A percentile compares a stretch with the other conserved stretches of the same genome.
These are phyloP conservation scores for Phymatocera aterrima DNA, from an alignment of 2,888 invertebrate genomes.

Conservation along the genomic window DNA sequence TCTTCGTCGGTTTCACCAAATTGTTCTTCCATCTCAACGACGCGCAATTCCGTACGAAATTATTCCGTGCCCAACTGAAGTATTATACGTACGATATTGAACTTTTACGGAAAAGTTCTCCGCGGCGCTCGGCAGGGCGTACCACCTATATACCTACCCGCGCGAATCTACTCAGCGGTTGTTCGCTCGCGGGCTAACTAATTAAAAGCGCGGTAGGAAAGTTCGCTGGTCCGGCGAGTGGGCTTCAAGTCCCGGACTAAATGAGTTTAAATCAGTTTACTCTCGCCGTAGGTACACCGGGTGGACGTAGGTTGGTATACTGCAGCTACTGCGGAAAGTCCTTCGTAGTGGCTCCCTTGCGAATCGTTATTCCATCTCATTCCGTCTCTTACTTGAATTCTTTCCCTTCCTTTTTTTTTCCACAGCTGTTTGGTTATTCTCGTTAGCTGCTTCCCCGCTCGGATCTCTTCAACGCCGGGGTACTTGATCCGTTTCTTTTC, in stretches of 20 bases:
- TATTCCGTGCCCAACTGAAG: no score
- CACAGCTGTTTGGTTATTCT: background rate
- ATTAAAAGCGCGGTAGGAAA: slow-evolving; percentile 73
- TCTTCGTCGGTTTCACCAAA: no score
- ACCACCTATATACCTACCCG: no score
- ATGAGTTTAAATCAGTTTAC: slow-evolving; percentile 75
- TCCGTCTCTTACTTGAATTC: slow-evolving; percentile 51
- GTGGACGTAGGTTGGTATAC: no score
- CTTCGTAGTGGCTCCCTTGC: slow-evolving; percentile 72
- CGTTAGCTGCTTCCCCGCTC: background rate
- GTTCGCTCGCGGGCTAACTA: slow-evolving; percentile 62
- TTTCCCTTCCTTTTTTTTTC: slow-evolving; percentile 46
- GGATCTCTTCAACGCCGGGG: background rate
- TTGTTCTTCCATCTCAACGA: no score
- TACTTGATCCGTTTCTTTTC: no score
- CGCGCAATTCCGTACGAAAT: no score
- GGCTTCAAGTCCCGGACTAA: slow-evolving; percentile 62
- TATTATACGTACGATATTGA: no score
- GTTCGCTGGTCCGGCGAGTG: slow-evolving; percentile 57
- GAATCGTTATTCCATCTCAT: slow-evolving; percentile 69
- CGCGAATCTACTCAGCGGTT: no score
- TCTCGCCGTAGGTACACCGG: slow-evolving; percentile 56
- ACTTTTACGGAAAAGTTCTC: no score
- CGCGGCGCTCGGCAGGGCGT: no score
- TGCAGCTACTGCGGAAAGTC: slow-evolving; percentile 62